Conservation (phyloP, 2,113 vertebrate genomes). For the Trogon melanurus region DNA sequence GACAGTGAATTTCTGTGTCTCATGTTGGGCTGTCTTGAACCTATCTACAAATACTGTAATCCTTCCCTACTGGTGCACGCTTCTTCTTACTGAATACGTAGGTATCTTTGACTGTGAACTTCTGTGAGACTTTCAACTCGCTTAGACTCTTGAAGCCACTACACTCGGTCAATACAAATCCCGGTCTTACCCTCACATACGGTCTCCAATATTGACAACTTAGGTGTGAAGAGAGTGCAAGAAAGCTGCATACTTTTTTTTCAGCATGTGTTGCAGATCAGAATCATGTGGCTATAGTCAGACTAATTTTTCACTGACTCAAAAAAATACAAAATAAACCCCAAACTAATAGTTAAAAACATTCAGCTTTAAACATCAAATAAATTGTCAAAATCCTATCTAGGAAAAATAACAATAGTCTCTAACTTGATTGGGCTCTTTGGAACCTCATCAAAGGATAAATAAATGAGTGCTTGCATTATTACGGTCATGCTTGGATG, state of each 20-base stretch:
- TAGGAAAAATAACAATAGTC: background rate
- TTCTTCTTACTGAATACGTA: background rate
- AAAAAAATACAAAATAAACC: background rate
- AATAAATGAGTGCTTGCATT: constrained; percentile 32
- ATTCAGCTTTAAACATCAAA: background rate
- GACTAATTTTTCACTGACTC: background rate
- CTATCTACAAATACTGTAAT: background rate
- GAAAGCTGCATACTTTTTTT: background rate
- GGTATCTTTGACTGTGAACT: background rate
- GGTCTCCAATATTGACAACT: background rate
- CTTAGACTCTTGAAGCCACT: background rate
- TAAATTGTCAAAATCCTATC: background rate
- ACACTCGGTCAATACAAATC: background rate
- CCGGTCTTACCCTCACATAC: fast-evolving
- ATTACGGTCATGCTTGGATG: constrained; percentile 28
- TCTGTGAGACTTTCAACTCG: background rate
- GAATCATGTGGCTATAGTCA: background rate
- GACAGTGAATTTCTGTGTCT: background rate
- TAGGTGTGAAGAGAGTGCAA: background rate
- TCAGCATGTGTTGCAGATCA: background rate
- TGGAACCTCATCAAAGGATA: constrained; percentile 34
- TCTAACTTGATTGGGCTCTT: constrained; percentile 30
- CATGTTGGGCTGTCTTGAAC: background rate
- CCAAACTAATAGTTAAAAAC: background rate
- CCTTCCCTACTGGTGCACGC: background rate